Evolutionary conservation across 2,113 vertebrate species (phyloP).

Genomic region (Plecotus auritus): DNA sequence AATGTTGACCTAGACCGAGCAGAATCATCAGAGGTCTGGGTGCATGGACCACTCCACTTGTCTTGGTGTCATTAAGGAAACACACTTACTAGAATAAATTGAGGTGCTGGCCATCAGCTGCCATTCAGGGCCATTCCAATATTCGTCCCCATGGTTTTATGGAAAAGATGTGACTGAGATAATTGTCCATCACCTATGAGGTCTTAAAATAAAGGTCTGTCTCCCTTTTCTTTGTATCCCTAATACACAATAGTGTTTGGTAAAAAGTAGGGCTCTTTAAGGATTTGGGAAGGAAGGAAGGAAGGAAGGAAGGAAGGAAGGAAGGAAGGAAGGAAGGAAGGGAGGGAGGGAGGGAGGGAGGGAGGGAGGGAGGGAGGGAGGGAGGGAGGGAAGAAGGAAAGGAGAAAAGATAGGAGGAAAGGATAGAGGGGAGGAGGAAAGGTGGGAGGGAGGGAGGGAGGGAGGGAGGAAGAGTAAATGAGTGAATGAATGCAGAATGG

Average conservation of each 20-base stretch:
- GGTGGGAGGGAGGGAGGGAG: too few relatives aligned
- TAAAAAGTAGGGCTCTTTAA: too few relatives aligned
- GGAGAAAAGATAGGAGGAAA: too few relatives aligned
- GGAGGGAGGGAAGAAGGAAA: too few relatives aligned
- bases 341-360: too few relatives aligned
- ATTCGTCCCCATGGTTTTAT: not conserved
- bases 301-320: too few relatives aligned
- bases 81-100: not conserved
- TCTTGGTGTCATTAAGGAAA: not conserved
- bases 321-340: too few relatives aligned
- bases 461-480: not conserved
- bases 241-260: too few relatives aligned
- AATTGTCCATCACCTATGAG: not conserved
- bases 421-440: rapidly evolving
- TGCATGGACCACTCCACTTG: not conserved
- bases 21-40: not conserved
- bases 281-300: too few relatives aligned
- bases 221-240: too few relatives aligned
- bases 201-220: too few relatives aligned
- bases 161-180: not conserved
- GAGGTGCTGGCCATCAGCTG: not conserved
- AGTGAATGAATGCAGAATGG: not conserved
- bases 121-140: not conserved
- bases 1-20: not conserved
- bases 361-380: too few relatives aligned